Base-by-base conservation (phyloP, 2,888 invertebrate genomes). In the Drosophila emarginata region DNA sequence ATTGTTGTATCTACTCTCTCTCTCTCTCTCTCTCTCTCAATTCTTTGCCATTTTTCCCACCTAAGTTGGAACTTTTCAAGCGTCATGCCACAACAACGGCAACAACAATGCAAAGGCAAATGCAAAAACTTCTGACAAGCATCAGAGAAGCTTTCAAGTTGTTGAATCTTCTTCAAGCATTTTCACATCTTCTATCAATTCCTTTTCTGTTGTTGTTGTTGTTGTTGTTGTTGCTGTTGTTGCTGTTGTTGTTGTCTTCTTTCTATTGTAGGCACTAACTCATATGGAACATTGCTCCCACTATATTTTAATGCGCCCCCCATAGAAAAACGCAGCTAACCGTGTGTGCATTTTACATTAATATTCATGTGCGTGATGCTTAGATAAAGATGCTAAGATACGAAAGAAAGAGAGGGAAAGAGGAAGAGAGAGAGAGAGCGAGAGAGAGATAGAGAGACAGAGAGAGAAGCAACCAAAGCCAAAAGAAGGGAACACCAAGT, bases 341-440 rank as follows among this genome's bases (percentile, higher is more conserved):
- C 88, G 79, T 82, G 87, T 82, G 86, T 87, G 86, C 86, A 82
- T 78, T 87, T 86, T 76, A 66, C 88, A 83, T 83, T 83, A 83
- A 83, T 83, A 83, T 83, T 79, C 82, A 83, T 82, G 78, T 71
- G 70, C 70, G 70, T 71, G 73, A 65, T 71, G 70, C 70, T 71
- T 45, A 45, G 45, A 45, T 45, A 21, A 45, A 14, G 70, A 71
- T 72, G 64, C 51, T n/a, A 36, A 65, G 66, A 65, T 59, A 32
- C 9, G 32, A 11, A 1, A 32, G 11, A 7, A 1, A 32, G 32
- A 32, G 26, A 28, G 4, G 5, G 26, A 28, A 5, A 32, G 32
- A 32, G 11, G 4, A 4, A 9, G 11, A 32, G 11, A 32, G 71
- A 56, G 15, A 32, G 15, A 7, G 0, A 26, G 21, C n/a, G 21